Evolutionary conservation across 2,113 vertebrate genomes (phyloP).

Genomic region (Uria lomvia): DNA sequence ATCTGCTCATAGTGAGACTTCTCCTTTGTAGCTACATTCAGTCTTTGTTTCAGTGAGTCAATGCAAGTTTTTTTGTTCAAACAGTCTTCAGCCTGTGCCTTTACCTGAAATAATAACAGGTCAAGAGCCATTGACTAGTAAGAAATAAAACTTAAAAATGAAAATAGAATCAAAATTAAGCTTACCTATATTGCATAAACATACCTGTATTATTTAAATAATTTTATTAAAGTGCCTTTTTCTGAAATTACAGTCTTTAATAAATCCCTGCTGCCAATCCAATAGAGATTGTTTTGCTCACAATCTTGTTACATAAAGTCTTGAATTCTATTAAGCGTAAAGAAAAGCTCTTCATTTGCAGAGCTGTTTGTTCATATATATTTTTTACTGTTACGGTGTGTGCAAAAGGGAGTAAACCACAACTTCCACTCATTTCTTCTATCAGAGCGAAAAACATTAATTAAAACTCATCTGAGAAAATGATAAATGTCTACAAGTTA

Average conservation of each 20-base stretch:
- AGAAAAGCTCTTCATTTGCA: neutral
- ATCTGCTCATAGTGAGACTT: slow-evolving; percentile 81
- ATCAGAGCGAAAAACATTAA: neutral
- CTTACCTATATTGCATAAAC: neutral
- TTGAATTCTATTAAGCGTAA: neutral
- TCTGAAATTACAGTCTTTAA: neutral
- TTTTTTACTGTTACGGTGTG: neutral
- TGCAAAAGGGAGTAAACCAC: neutral
- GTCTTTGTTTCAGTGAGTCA: slow-evolving; percentile 86
- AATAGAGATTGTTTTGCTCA: neutral
- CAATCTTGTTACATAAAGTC: neutral
- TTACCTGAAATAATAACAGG: slow-evolving; percentile 74
- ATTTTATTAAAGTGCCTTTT: neutral
- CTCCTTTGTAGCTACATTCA: slow-evolving; percentile 79
- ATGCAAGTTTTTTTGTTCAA: slow-evolving; percentile 82
- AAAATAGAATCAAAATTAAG: neutral
- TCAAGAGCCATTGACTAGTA: neutral
- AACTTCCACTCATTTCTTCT: neutral
- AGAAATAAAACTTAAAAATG: neutral
- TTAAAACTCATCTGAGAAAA: neutral
- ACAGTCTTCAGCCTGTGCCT: slow-evolving; percentile 83
- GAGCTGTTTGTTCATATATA: neutral
- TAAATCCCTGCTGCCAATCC: neutral
- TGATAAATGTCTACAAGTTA: neutral
- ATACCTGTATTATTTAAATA: neutral